These are phyloP conservation scores for Campaea margaritaria DNA, from an alignment of 2,888 invertebrate genomes.

Conservation along the genomic window DNA sequence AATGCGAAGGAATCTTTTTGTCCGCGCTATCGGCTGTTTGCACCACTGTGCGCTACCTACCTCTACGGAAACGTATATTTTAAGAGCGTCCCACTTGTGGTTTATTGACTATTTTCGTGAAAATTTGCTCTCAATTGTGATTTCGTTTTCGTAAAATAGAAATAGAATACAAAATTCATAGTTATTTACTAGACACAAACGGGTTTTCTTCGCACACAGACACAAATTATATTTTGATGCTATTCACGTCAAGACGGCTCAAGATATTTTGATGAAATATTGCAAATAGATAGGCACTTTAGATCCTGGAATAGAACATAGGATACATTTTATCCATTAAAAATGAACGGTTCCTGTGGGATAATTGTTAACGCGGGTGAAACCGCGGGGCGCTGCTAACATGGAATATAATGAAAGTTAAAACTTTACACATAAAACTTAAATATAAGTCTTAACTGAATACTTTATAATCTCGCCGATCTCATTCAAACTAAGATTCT, in stretches of 20 bases:
- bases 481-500: slow-evolving; percentile 28
- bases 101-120: slow-evolving; percentile 54
- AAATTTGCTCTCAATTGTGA: slow-evolving; percentile 36
- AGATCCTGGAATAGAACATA: too few relatives aligned
- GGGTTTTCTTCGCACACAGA: too few relatives aligned
- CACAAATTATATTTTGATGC: too few relatives aligned
- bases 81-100: slow-evolving; percentile 52
- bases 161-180: not conserved
- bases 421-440: slow-evolving; percentile 17
- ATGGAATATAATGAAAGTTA: too few relatives aligned
- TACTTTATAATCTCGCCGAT: slow-evolving; percentile 20
- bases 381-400: too few relatives aligned
- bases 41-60: slow-evolving; percentile 67
- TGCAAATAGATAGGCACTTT: too few relatives aligned
- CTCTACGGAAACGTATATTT: slow-evolving; percentile 60
- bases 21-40: slow-evolving; percentile 79
- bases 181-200: too few relatives aligned
- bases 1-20: slow-evolving; percentile 83
- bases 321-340: too few relatives aligned
- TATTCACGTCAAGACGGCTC: too few relatives aligned
- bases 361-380: too few relatives aligned
- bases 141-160: not conserved
- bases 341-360: too few relatives aligned
- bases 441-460: slow-evolving; percentile 7
- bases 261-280: too few relatives aligned